Evolutionary conservation across 2,113 vertebrate genomes (phyloP), one percentile per base, ranked within the genome.

Genomic region (Peucedramus taeniatus): DNA sequence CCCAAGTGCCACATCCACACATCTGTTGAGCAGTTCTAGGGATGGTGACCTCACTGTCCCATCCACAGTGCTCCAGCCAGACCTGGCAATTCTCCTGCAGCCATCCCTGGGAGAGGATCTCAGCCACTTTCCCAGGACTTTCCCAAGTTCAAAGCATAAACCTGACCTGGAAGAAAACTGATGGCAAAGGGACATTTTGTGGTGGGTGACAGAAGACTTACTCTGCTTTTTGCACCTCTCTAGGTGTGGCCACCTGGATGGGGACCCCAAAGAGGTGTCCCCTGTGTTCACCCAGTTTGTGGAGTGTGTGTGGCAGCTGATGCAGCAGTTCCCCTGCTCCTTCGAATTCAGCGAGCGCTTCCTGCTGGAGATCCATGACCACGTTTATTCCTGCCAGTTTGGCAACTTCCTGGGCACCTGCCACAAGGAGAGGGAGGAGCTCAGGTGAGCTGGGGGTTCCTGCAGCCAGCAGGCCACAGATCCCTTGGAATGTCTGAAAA

Each of bases 321-420:
- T 96, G 95, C 98, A 98, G 92, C 98, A 98, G 93, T 99, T 98
- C 74, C 98, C 98, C 4, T 98, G 98, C 79, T 65, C 97, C 2
- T 98, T 99, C 56, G 98, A 98, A 60, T 99, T 98, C 63, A 98
- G 94, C 3, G 98, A 99, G 89, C 94, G 84, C 5, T 98, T 98
- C 76, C 97, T 99, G 19, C 95, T 98, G 3, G 97, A 98, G 82
- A 97, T 99, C 93, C 98, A 99, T 2, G 98, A 98, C 85, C 98
- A 98, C 2, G 95, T 98, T 21, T 98, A 97, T 57, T 98, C 98
- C 76, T 99, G 98, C 87, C 98, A 99, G 95, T 98, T 98, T 71
- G 98, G 98, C 37, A 99, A 98, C 93, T 99, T 99, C 93, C 97
- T 98, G 39, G 98, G 98, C n/a, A 98, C 98, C 94, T 98, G 98